These are phyloP conservation scores for Vanessa tameamea DNA, from an alignment of 1,140 invertebrate species.

Conservation along the genomic window DNA sequence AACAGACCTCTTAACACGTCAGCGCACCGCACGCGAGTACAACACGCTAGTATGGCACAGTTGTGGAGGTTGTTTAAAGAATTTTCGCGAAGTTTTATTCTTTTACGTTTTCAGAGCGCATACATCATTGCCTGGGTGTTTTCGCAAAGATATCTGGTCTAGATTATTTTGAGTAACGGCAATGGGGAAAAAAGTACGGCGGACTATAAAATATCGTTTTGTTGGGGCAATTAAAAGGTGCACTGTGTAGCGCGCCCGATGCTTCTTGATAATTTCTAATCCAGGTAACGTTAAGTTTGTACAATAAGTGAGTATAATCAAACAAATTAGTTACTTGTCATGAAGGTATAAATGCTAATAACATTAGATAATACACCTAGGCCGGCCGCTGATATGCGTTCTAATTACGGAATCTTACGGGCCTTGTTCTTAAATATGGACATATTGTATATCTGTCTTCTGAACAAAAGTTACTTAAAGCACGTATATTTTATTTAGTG, in stretches of 20 bases:
- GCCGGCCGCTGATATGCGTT: no score
- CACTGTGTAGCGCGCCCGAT: constrained; percentile 39
- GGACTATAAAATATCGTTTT: constrained; percentile 71
- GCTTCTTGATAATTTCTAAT: constrained; percentile 23
- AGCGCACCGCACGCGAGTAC: constrained; percentile 40
- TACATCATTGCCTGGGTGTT: constrained; percentile 63
- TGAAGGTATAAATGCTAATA: no score
- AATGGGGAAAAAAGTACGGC: constrained; percentile 55
- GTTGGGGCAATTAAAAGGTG: constrained; percentile 69
- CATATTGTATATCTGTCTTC: no score
- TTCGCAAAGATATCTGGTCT: constrained; percentile 64
- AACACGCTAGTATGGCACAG: constrained; percentile 40
- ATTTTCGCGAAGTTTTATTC: constrained; percentile 54
- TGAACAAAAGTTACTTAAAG: no score
- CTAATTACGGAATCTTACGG: no score
- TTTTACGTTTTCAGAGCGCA: constrained; percentile 58
- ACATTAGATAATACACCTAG: no score
- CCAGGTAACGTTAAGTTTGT: neutral
- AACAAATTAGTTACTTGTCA: no score
- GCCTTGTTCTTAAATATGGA: no score
- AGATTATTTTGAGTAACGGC: constrained; percentile 76
- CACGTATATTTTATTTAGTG: no score
- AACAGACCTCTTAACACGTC: constrained; percentile 32
- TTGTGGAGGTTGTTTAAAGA: constrained; percentile 46
- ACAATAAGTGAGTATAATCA: neutral